These are phyloP conservation scores for Streblospio benedicti DNA, from an alignment of 1,140 invertebrate species.

Conservation along the genomic window DNA sequence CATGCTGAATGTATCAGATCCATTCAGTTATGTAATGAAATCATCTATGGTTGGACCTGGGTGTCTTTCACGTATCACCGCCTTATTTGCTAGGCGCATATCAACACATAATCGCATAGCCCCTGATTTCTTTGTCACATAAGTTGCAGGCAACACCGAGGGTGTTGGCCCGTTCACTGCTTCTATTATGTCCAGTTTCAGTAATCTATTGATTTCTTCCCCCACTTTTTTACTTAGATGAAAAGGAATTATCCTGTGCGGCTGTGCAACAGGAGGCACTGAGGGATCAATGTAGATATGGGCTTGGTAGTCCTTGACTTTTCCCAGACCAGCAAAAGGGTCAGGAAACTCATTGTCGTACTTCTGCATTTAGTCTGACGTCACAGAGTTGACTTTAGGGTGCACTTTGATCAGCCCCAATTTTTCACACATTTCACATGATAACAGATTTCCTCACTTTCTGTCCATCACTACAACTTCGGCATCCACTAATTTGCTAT, in stretches of 20 bases:
- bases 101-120: conserved; percentile 17
- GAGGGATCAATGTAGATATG: background rate
- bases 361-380: too few relatives aligned
- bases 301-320: background rate
- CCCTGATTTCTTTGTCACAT: conserved; percentile 7
- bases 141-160: conserved; percentile 24
- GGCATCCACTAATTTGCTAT: too few relatives aligned
- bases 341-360: background rate
- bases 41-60: too few relatives aligned
- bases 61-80: conserved; percentile 20
- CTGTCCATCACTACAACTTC: too few relatives aligned
- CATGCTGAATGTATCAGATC: too few relatives aligned
- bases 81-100: conserved; percentile 23
- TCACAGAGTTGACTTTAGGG: too few relatives aligned
- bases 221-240: background rate
- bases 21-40: too few relatives aligned
- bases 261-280: background rate
- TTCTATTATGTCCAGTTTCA: conserved; percentile 22
- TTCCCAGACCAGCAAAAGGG: background rate
- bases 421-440: too few relatives aligned
- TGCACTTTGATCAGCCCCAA: too few relatives aligned
- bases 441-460: too few relatives aligned
- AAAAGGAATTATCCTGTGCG: background rate
- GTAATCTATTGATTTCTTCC: background rate
- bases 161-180: conserved; percentile 21